Evolutionary conservation across 2,113 vertebrate species (phyloP).

Genomic region (Pteropus alecto): DNA sequence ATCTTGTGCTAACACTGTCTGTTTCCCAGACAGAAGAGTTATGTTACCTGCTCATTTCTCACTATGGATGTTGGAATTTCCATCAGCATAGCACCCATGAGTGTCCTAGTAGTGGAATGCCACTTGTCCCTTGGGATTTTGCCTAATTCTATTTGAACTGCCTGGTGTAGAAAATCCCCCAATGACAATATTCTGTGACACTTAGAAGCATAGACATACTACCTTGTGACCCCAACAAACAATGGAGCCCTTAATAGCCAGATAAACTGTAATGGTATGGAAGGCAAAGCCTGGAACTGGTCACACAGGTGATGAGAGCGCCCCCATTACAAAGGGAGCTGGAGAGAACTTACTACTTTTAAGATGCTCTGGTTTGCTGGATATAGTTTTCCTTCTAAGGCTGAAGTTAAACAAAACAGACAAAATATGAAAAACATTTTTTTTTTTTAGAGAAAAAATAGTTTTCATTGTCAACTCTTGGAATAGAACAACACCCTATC

Average conservation of each 20-base stretch:
- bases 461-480: neutral
- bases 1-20: neutral
- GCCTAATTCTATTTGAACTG: neutral
- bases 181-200: neutral
- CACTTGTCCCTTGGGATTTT: neutral
- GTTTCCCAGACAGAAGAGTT: neutral
- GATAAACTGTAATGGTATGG: neutral
- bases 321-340: neutral
- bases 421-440: neutral
- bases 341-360: neutral
- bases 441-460: neutral
- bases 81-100: neutral
- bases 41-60: neutral
- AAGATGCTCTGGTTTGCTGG: neutral
- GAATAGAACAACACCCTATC: neutral
- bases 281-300: neutral
- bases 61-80: neutral
- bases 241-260: neutral
- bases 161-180: neutral
- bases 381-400: neutral
- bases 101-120: neutral
- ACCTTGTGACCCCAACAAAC: neutral
- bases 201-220: neutral
- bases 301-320: neutral
- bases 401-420: neutral